These are phyloP conservation scores for Lycaena phlaeas DNA, from an alignment of 2,888 invertebrate species.

Conservation along the genomic window DNA sequence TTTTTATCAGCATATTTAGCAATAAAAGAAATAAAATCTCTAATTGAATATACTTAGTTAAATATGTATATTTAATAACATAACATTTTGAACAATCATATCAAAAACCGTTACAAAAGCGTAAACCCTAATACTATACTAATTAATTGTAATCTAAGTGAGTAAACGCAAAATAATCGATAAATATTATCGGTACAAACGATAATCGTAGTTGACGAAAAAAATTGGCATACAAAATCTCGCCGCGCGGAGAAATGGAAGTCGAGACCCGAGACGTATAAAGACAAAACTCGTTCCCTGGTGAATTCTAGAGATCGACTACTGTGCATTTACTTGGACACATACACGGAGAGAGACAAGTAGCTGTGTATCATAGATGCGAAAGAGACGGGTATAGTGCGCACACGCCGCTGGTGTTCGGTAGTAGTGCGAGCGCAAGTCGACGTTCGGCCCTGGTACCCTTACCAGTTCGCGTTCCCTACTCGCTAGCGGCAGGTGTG, in stretches of 20 bases:
- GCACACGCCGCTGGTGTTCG: conserved; percentile 48
- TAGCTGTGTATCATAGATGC: conserved; percentile 9
- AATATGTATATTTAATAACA: no score
- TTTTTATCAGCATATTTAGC: no score
- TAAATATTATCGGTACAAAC: no score
- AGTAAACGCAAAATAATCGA: no score
- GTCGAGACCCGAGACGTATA: conserved; percentile 57
- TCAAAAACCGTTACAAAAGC: no score
- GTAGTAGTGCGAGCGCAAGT: conserved; percentile 47
- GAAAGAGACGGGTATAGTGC: conserved; percentile 41
- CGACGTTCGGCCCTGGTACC: conserved; percentile 47
- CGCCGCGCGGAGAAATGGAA: conserved; percentile 47
- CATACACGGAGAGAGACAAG: conserved; percentile 25
- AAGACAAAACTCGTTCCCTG: conserved; percentile 62
- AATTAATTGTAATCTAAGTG: no score
- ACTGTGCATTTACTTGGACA: conserved; percentile 54
- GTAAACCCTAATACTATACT: no score
- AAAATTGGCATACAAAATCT: conserved; percentile 54
- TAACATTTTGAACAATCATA: no score
- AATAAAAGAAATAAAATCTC: no score
- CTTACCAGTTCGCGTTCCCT: conserved; percentile 63
- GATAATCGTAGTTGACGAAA: no score
- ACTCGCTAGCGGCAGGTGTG: conserved; percentile 59
- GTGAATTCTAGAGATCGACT: conserved; percentile 49
- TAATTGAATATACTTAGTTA: no score